Evolutionary conservation across 2,888 invertebrate species (phyloP), one percentile per base, ranked within the genome.

Genomic region (Ochropleura leucogaster): DNA sequence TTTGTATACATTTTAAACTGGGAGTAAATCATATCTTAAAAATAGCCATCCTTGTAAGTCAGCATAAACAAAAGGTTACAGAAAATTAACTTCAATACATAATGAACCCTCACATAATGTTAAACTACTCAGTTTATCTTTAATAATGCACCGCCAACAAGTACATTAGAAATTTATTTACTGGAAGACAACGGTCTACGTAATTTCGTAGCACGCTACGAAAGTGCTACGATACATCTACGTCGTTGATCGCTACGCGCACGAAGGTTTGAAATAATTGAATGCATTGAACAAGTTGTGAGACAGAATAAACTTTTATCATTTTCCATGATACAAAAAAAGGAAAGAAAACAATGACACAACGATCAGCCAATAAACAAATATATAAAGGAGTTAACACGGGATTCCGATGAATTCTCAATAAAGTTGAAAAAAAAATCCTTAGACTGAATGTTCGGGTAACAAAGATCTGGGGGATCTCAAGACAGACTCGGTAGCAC

Each of bases 391-490:
- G 86, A 90, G 89, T 90, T 91, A 89, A 89, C 87, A 85, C 74
- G 79, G 82, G 89, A 89, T 88, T 88, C 86, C 84, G 85, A 87
- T 87, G 89, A 91, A 91, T 92, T 90, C 88, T 85, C 89, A 90
- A 92, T 92, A 90, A 92, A 93, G 92, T 94, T 92, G 90, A 92
- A 92, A 93, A 92, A 92, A 92, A 92, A 90, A 87, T 53, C 40
- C n/a, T 60, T 85, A 89, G 84, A 80, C 90, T 87, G 88, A 93
- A 93, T 93, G 92, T 94, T 94, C 89, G 91, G 90, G 91, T 92
- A 92, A 91, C 92, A 93, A 92, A 93, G 93, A 94, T 94, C 91
- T 92, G 89, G 90, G 83, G 90, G 93, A 92, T 93, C 91, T 89
- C 87, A 86, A 88, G 89, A 81, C 82, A 74, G 85, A 92, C 87